Evolutionary conservation across 1,140 invertebrate genomes (phyloP).

Genomic region (Papilio glaucus): DNA sequence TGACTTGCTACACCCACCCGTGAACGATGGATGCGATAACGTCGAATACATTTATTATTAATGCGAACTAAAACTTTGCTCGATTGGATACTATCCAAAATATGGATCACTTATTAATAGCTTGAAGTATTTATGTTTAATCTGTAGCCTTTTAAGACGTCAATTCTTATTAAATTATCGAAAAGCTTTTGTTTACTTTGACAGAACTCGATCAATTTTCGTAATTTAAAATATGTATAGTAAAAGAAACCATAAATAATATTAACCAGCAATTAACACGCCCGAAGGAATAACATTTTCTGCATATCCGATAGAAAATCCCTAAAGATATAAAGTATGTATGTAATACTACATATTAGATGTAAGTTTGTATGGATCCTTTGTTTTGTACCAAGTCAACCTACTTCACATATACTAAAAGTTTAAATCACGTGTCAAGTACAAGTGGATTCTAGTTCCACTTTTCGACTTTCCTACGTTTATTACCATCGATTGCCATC

Average conservation of each 20-base stretch:
- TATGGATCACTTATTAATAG: slow-evolving; percentile 33
- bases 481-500: too few species aligned
- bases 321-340: too few species aligned
- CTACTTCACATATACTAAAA: too few species aligned
- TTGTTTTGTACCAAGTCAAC: too few species aligned
- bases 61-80: slow-evolving; percentile 33
- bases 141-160: slow-evolving; percentile 30
- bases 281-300: background rate
- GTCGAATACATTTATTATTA: slow-evolving; percentile 33
- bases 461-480: too few species aligned
- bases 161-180: background rate
- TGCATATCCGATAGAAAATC: background rate
- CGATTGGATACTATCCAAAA: slow-evolving; percentile 31
- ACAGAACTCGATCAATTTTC: background rate
- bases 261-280: background rate
- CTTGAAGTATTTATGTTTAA: background rate
- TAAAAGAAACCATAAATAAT: background rate
- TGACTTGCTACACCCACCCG: slow-evolving; percentile 44
- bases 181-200: background rate
- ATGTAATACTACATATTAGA: too few species aligned
- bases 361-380: too few species aligned
- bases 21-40: slow-evolving; percentile 39
- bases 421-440: too few species aligned
- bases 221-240: background rate
- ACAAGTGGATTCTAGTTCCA: too few species aligned